phyloP scores from a whole-genome alignment of 2,797 vertebrate species.

The Leptoclinus maculatus region DNA sequence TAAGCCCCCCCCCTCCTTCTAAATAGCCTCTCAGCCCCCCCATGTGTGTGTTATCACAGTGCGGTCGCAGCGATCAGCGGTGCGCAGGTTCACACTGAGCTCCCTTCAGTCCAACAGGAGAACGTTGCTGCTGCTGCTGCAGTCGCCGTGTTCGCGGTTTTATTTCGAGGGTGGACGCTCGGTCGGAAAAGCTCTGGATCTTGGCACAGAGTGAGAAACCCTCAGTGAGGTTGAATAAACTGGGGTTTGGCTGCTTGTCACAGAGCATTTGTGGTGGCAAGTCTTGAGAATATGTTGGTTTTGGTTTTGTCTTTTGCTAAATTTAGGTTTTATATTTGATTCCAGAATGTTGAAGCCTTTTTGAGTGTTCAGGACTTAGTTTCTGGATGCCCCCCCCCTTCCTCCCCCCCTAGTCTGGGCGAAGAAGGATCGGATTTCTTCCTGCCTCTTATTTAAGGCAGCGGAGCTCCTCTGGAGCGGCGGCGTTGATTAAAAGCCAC shows the following conservation, averaged over 20 bases:
- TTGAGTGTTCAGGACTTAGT: conserved; percentile 5
- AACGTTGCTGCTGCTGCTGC: background rate
- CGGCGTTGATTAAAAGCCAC: conserved; percentile 78
- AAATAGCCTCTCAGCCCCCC: background rate
- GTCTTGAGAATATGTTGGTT: conserved; percentile 1
- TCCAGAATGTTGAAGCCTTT: background rate
- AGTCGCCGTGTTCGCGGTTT: conserved; percentile 10
- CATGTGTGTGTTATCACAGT: conserved; percentile 38
- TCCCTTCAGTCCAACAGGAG: conserved; percentile 25
- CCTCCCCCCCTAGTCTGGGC: background rate
- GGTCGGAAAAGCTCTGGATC: background rate
- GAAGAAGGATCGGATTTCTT: conserved; percentile 69
- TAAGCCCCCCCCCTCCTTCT: conserved; percentile 15
- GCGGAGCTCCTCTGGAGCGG: conserved; percentile 34
- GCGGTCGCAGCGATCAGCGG: conserved; percentile 37
- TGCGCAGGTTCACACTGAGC: conserved; percentile 51
- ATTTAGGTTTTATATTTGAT: conserved; percentile 19
- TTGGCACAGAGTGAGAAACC: background rate
- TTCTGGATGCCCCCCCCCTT: background rate
- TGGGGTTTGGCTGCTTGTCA: background rate
- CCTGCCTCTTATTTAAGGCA: conserved; percentile 71
- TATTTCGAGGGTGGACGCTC: background rate
- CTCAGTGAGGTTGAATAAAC: conserved; percentile 5
- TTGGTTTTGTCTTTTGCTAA: conserved; percentile 15
- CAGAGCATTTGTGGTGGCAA: conserved; percentile 5